Evolutionary conservation across 2,888 invertebrate species (phyloP), one percentile per base, ranked within the genome.

Genomic region (Mythimna lalbum): DNA sequence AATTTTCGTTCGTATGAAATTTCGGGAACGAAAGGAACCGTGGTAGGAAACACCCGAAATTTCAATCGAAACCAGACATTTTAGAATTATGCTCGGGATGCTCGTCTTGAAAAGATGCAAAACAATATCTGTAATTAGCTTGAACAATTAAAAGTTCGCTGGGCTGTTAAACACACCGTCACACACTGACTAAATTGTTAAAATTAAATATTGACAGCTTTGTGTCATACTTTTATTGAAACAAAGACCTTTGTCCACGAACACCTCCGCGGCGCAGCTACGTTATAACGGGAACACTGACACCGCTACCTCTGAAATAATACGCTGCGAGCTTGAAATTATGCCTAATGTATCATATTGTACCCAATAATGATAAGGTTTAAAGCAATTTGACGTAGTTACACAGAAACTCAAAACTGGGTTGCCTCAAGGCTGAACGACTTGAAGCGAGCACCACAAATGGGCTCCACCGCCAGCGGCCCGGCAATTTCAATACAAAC

Each of bases 401-500:
- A 39, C 36, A 43, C 19, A 23, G 2, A 65, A 49, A 23, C 49
- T 12, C 47, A 47, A 47, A 53, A 39, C 50, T 36, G n/a, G 57
- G 2, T 27, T 14, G 23, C 21, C 33, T 50, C 47, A 77, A 69
- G 72, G 73, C 12, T 59, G 27, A 47, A 47, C 33, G 56, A 33
- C 43, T 57, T 27, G 27, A 43, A 69, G 27, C 56, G 56, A 43
- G 33, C 69, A 33, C 27, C 50, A 70, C 57, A 78, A 67, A 59
- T 53, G 9, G 27, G 17, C 12, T 47, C 47, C 59, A 53, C 49
- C 36, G 70, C 36, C 52, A 49, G 39, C 56, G 19, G 27, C 27
- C 60, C 55, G 12, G 27, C 43, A 52, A 49, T 57, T 49, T 66
- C 57, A 76, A 78, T 62, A 50, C 50, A 49, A 53, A 67, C 61